These are phyloP conservation scores for Xylocopa sonorina DNA, from an alignment of 1,140 invertebrate genomes.

Conservation along the genomic window DNA sequence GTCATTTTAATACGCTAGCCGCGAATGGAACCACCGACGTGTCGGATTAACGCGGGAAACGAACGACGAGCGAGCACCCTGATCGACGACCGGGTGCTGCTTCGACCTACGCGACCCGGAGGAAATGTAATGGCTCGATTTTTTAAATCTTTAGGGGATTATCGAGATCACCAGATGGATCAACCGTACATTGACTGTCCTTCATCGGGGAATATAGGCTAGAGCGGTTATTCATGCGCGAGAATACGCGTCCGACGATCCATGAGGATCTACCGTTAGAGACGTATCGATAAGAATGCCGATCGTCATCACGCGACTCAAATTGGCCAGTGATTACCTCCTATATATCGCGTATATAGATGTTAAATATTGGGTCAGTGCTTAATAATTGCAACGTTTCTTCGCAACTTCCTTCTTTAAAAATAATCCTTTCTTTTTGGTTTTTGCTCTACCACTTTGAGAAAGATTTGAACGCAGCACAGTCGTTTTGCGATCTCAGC, in stretches of 20 bases:
- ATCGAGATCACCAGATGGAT: conserved; percentile 3
- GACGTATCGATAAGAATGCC: not conserved
- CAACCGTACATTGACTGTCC: not conserved
- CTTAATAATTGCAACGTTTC: too few relatives aligned
- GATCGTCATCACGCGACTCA: not conserved
- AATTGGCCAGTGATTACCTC: not conserved
- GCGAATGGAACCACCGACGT: not conserved
- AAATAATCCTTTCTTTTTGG: too few relatives aligned
- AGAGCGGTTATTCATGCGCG: not conserved
- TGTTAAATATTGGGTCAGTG: too few relatives aligned
- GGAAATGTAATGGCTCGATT: not conserved
- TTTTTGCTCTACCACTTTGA: too few relatives aligned
- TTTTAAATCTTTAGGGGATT: conserved; percentile 12
- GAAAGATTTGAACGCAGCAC: too few relatives aligned
- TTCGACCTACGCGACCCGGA: conserved; percentile 1
- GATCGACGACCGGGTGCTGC: conserved; percentile 22
- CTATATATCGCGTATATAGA: not conserved
- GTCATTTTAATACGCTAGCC: conserved; percentile 18
- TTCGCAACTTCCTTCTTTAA: too few relatives aligned
- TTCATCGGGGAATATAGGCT: not conserved
- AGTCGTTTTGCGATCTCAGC: too few relatives aligned
- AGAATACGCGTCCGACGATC: conserved; percentile 3
- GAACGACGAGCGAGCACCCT: conserved; percentile 21
- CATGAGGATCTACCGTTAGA: conserved; percentile 10
- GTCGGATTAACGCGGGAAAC: conserved; percentile 21